Conservation (phyloP, 2,113 vertebrate genomes). For the Heloderma charlesbogerti region DNA sequence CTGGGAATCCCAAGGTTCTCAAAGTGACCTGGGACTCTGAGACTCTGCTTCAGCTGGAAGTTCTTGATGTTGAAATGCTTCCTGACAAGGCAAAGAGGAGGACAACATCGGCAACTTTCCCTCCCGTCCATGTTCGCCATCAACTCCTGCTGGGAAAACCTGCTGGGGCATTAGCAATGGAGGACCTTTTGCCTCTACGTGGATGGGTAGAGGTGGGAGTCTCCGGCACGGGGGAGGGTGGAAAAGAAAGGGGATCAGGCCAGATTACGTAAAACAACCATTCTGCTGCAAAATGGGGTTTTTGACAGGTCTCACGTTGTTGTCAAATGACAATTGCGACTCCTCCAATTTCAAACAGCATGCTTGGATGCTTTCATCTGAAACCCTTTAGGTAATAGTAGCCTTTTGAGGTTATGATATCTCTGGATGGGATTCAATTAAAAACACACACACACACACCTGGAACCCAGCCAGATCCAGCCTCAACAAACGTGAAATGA, state of each 20-base stretch:
- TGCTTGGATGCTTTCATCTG: conserved; percentile 78
- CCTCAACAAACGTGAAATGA: conserved; percentile 72
- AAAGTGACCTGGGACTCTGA: conserved; percentile 26
- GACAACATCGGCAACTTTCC: conserved; percentile 38
- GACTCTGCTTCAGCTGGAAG: conserved; percentile 18
- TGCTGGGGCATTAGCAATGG: conserved; percentile 44
- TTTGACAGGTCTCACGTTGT: conserved; percentile 64
- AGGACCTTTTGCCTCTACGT: conserved; percentile 52
- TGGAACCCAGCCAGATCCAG: conserved; percentile 78
- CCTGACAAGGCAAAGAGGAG: conserved; percentile 20
- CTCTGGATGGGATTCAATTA: conserved; percentile 87
- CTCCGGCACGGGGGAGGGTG: neutral
- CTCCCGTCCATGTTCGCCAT: neutral
- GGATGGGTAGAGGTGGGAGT: conserved; percentile 31
- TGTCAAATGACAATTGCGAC: conserved; percentile 78
- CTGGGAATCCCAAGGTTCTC: conserved; percentile 34
- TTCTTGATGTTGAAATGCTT: conserved; percentile 55
- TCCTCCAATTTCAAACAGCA: conserved; percentile 77
- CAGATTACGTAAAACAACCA: conserved; percentile 78
- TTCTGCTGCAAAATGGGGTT: conserved; percentile 69
- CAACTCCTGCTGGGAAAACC: conserved; percentile 59
- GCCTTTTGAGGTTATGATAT: conserved; percentile 88
- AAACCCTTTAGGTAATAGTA: conserved; percentile 83
- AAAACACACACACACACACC: conserved; percentile 75
- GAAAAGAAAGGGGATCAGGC: neutral